Evolutionary conservation across 2,113 vertebrate genomes (phyloP).

Genomic region (Columba livia): DNA sequence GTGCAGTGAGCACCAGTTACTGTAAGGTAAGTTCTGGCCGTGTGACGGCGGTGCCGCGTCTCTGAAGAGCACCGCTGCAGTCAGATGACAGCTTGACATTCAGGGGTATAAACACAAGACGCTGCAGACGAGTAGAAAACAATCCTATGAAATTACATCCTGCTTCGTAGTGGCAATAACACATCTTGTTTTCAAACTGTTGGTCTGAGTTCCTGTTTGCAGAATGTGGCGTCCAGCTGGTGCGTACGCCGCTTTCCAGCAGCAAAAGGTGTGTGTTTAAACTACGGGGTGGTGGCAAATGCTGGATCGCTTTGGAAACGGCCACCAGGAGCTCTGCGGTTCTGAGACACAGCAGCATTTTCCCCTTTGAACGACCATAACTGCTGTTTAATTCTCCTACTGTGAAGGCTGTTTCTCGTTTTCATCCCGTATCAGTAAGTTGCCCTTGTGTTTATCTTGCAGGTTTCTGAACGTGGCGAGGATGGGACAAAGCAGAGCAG

Average conservation of each 20-base stretch:
- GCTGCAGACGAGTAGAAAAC: conserved; percentile 14
- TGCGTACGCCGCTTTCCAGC: not conserved
- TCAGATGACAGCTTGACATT: conserved; percentile 51
- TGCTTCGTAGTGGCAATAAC: conserved; percentile 41
- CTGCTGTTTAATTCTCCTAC: conserved; percentile 9
- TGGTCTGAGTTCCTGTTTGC: not conserved
- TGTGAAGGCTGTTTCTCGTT: conserved; percentile 22
- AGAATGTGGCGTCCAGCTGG: conserved; percentile 22
- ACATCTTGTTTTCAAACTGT: conserved; percentile 35
- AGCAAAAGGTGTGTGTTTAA: not conserved
- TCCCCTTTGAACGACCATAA: conserved; percentile 42
- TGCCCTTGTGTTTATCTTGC: conserved; percentile 73
- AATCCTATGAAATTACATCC: conserved; percentile 66
- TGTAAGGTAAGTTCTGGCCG: not conserved
- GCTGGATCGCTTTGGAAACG: not conserved
- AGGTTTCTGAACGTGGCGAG: conserved; percentile 89
- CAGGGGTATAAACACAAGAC: not conserved
- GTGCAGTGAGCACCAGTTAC: not conserved
- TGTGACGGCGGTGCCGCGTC: not conserved
- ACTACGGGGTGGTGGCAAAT: not conserved
- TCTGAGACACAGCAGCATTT: conserved; percentile 2
- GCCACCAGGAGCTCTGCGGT: not conserved
- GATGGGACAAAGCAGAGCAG: conserved; percentile 87
- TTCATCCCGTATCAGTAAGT: conserved; percentile 63
- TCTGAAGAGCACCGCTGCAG: conserved; percentile 9